These are phyloP conservation scores for Heliocidaris tuberculata DNA, from an alignment of 35 echinoderm and acorn worm species.

Conservation along the genomic window DNA sequence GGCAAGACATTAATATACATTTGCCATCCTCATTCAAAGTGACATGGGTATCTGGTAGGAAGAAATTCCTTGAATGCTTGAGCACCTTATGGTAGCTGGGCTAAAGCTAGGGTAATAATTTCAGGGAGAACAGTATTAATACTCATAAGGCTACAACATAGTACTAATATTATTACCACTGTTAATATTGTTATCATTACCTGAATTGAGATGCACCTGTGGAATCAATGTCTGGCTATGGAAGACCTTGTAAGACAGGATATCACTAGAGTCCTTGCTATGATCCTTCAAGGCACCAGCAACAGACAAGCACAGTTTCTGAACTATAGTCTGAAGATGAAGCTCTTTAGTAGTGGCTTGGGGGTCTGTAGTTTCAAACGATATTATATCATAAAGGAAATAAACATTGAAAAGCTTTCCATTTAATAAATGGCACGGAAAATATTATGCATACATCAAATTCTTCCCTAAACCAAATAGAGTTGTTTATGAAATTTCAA, in stretches of 20 bases:
- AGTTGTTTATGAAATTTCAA: too few relatives aligned
- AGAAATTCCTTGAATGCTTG: too few relatives aligned
- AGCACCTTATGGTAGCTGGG: too few relatives aligned
- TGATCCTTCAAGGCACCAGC: neutral
- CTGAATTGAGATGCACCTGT: conserved; percentile 11
- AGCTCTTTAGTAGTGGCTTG: neutral
- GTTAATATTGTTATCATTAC: neutral
- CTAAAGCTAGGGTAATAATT: too few relatives aligned
- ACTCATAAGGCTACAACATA: too few relatives aligned
- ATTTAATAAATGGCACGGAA: neutral
- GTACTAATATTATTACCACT: too few relatives aligned
- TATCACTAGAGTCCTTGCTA: neutral
- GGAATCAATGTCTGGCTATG: conserved; percentile 4
- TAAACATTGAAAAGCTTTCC: neutral
- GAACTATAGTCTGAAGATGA: neutral
- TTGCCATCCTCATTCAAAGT: too few relatives aligned
- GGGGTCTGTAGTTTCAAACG: neutral
- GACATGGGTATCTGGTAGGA: too few relatives aligned
- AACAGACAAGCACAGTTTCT: neutral
- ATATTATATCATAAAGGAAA: neutral
- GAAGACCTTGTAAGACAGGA: conserved; percentile 37
- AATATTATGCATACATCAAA: too few relatives aligned
- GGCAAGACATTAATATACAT: too few relatives aligned
- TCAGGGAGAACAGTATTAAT: too few relatives aligned
- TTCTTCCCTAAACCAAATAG: too few relatives aligned